These are phyloP conservation scores for Atta texana DNA, from an alignment of 1,140 invertebrate species.

Conservation along the genomic window DNA sequence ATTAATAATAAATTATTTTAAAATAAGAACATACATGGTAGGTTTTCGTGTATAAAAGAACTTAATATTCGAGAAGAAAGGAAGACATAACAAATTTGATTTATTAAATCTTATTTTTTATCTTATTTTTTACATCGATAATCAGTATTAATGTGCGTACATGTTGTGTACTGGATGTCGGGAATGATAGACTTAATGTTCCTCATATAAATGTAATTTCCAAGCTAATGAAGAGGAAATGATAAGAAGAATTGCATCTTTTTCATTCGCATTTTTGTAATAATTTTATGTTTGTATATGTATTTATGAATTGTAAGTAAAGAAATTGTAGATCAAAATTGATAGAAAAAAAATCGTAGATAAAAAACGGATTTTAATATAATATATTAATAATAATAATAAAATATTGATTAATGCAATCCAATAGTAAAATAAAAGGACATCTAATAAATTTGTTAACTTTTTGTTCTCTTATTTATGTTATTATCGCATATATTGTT, in stretches of 20 bases:
- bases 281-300: neutral
- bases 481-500: constrained; percentile 2
- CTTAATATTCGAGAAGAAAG: neutral
- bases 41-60: neutral
- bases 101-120: neutral
- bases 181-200: neutral
- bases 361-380: neutral
- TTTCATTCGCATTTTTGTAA: neutral
- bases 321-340: no score
- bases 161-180: neutral
- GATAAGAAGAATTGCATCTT: neutral
- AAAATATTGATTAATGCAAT: neutral
- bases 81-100: neutral
- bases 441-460: neutral
- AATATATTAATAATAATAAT: neutral
- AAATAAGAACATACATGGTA: neutral
- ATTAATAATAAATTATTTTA: neutral
- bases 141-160: neutral
- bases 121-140: neutral
- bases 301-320: neutral
- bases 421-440: neutral
- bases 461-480: neutral
- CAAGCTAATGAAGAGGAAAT: neutral
- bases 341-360: neutral
- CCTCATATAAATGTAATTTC: neutral